phyloP scores from a whole-genome alignment of 2,797 vertebrate genomes.

The Poeciliopsis paucimaculata region DNA sequence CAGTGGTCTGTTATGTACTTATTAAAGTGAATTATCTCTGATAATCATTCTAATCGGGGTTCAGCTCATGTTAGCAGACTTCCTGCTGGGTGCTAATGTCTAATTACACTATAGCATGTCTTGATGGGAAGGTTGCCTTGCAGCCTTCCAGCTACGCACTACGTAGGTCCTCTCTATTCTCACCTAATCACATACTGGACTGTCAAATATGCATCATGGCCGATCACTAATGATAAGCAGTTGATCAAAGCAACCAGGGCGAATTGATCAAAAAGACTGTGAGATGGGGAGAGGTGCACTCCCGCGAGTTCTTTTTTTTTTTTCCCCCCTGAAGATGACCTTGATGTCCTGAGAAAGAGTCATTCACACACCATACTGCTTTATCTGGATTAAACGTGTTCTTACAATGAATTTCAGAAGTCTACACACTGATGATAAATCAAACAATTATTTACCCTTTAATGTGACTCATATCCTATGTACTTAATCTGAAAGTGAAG shows the following conservation, averaged over 20 bases:
- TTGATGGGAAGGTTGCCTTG: slow-evolving; percentile 73
- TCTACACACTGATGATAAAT: background rate
- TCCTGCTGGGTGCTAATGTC: slow-evolving; percentile 82
- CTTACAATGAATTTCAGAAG: background rate
- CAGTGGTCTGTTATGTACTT: slow-evolving; percentile 72
- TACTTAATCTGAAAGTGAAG: background rate
- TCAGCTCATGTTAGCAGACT: slow-evolving; percentile 76
- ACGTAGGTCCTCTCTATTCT: slow-evolving; percentile 59
- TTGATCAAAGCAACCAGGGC: slow-evolving; percentile 67
- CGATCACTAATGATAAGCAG: slow-evolving; percentile 71
- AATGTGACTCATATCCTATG: background rate
- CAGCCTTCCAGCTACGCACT: slow-evolving; percentile 62
- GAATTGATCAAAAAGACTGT: slow-evolving; percentile 71
- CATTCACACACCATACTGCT: slow-evolving; percentile 15
- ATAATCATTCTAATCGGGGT: slow-evolving; percentile 79
- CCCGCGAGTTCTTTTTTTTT: slow-evolving; percentile 19
- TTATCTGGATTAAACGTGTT: background rate
- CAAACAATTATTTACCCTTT: background rate
- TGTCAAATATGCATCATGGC: slow-evolving; percentile 69
- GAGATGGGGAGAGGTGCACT: slow-evolving; percentile 45
- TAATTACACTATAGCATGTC: slow-evolving; percentile 78
- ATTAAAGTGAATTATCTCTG: slow-evolving; percentile 80
- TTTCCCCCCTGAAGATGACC: slow-evolving; percentile 47
- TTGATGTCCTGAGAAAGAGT: slow-evolving; percentile 52
- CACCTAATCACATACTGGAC: slow-evolving; percentile 72